Base-by-base conservation (phyloP, 1,140 invertebrate species). In the Drosophila kikkawai region DNA sequence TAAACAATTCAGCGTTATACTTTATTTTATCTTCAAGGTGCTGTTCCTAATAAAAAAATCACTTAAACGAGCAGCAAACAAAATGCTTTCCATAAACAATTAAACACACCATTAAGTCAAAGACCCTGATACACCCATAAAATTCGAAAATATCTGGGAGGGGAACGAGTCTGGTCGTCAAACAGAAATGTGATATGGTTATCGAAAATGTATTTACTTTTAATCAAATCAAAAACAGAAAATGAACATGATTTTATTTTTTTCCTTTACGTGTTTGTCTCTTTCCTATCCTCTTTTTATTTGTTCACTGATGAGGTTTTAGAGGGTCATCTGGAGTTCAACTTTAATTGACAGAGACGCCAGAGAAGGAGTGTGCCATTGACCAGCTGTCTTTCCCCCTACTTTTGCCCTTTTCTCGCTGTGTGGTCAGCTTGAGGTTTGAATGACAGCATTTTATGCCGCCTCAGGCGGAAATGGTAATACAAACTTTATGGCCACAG, bases 201-300 rank as follows among this genome's bases (percentile, higher is more conserved):
- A 85, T 85, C 77, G 48, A 50, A 44, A 80, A 71, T 67, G 76
- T 83, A 83, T 85, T 83, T 76, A 50, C 61, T 84, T 84, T 85
- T 85, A 77, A 80, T 80, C 58, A 73, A 84, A 84, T 71, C 53
- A 77, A 76, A 75, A 64, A 55, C 66, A 68, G 58, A 76, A 59
- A 70, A 55, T 42, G 63, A 82, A 79, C 76, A 76, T 63, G 61
- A 42, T 71, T 71, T 58, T 70, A 34, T 39, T 71, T 41, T 34
- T 34, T 12, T 32, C 9, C 4, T 8, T 36, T 7, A 6, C n/a
- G 17, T 32, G 26, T 34, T 11, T 34, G 29, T 64, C 11, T 19
- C 22, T 50, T 50, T 22, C 17, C 39, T 26, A 36, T 63, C 15
- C 29, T 12, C 39, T 12, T 47, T 66, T 41, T 77, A 47, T 77